Conservation (phyloP, 2,888 invertebrate genomes). For the Toxonevra muliebris region DNA sequence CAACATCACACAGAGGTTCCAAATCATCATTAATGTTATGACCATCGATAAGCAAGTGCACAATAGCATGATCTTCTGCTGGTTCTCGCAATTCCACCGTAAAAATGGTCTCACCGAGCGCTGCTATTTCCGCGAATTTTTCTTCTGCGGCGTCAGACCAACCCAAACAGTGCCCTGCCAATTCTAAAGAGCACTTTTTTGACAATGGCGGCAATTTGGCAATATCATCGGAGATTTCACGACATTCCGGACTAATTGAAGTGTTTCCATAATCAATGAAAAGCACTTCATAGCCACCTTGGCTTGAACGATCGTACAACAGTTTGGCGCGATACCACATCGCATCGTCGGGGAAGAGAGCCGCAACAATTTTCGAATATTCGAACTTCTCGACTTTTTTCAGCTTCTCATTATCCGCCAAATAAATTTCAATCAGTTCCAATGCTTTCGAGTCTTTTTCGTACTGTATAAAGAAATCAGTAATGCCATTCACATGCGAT, state of each 20-base stretch:
- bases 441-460: slow-evolving; percentile 72
- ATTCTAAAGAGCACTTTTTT: slow-evolving; percentile 70
- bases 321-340: slow-evolving; percentile 76
- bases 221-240: slow-evolving; percentile 71
- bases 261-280: slow-evolving; percentile 78
- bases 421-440: slow-evolving; percentile 69
- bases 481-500: slow-evolving; percentile 77
- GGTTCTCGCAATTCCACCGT: slow-evolving; percentile 74
- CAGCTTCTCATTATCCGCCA: slow-evolving; percentile 69
- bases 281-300: slow-evolving; percentile 68
- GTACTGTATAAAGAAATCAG: slow-evolving; percentile 82
- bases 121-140: slow-evolving; percentile 74
- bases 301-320: slow-evolving; percentile 65
- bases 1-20: slow-evolving; percentile 67
- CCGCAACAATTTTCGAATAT: slow-evolving; percentile 71
- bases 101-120: slow-evolving; percentile 76
- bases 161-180: slow-evolving; percentile 68
- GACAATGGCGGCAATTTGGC: slow-evolving; percentile 70
- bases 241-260: slow-evolving; percentile 69
- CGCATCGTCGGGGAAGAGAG: slow-evolving; percentile 72
- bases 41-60: slow-evolving; percentile 71
- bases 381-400: slow-evolving; percentile 63
- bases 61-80: slow-evolving; percentile 72
- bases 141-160: slow-evolving; percentile 76
- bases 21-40: slow-evolving; percentile 73